phyloP scores from a whole-genome alignment of 2,888 invertebrate species.

The Odiellus spinosus region DNA sequence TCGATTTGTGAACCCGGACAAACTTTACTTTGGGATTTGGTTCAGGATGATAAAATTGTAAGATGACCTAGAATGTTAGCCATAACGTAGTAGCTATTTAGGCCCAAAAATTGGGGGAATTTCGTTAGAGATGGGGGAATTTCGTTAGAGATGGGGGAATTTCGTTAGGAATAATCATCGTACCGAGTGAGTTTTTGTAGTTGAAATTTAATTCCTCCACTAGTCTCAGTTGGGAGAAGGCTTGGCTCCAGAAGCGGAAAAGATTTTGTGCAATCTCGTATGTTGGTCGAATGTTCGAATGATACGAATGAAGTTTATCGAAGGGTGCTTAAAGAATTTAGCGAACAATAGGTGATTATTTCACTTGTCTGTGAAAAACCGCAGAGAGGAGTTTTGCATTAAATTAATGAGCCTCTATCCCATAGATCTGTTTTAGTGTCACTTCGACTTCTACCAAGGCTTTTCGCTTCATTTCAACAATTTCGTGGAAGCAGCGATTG shows the following conservation, averaged over 20 bases:
- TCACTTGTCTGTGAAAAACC: no score
- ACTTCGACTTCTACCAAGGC: constrained; percentile 66
- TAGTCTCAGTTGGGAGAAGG: constrained; percentile 75
- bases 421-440: constrained; percentile 73
- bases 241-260: constrained; percentile 80
- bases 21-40: constrained; percentile 80
- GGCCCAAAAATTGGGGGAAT: not conserved
- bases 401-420: no score
- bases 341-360: constrained; percentile 59
- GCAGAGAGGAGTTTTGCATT: no score
- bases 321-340: constrained; percentile 79
- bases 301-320: constrained; percentile 83
- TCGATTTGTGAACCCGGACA: constrained; percentile 80
- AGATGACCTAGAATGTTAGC: not conserved
- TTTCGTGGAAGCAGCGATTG: constrained; percentile 63
- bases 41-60: constrained; percentile 77
- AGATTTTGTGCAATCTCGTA: constrained; percentile 69
- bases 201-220: constrained; percentile 17
- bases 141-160: no score
- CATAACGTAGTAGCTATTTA: not conserved
- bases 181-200: constrained; percentile 12
- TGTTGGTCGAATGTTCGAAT: constrained; percentile 79
- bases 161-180: no score
- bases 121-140: no score
- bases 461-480: constrained; percentile 79